Percentiles rank a stretch among this genome's conserved stretches.
These are phyloP conservation scores for Cisticola juncidis DNA, from an alignment of 2,113 vertebrate species.

Conservation along the genomic window DNA sequence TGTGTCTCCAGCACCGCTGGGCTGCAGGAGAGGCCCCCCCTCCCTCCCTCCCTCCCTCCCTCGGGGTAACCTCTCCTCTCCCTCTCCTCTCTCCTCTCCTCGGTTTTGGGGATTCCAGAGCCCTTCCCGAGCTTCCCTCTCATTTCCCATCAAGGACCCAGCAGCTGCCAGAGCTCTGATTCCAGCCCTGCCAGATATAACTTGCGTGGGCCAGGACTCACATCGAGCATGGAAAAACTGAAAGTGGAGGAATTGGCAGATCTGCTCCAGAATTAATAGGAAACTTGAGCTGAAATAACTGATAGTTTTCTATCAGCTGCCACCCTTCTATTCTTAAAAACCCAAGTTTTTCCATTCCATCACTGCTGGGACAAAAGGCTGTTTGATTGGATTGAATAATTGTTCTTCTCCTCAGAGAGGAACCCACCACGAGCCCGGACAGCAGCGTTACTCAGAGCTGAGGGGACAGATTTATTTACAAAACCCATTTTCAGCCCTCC, in stretches of 20 bases:
- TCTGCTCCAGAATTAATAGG: neutral
- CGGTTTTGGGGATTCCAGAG: neutral
- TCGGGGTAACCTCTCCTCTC: neutral
- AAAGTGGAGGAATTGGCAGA: slow-evolving; percentile 26
- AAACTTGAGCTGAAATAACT: slow-evolving; percentile 38
- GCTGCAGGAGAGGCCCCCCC: neutral
- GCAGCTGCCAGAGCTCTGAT: slow-evolving; percentile 49
- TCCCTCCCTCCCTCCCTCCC: neutral
- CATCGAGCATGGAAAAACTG: slow-evolving; percentile 41
- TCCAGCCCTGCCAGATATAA: slow-evolving; percentile 40
- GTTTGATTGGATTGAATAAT: neutral
- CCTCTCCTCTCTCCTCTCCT: slow-evolving; percentile 17
- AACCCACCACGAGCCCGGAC: neutral
- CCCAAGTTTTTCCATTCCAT: neutral
- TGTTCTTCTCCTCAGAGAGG: neutral
- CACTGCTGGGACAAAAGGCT: neutral
- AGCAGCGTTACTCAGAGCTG: neutral
- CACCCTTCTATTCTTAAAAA: neutral
- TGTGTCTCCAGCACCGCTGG: neutral
- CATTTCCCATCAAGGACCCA: slow-evolving; percentile 31
- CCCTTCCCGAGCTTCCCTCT: neutral
- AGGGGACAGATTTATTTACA: neutral
- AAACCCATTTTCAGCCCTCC: neutral
- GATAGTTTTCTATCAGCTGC: slow-evolving; percentile 46
- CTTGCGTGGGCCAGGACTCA: slow-evolving; percentile 50